These are phyloP conservation scores for Phylloscopus trochilus DNA, from an alignment of 2,113 vertebrate genomes.

Conservation along the genomic window DNA sequence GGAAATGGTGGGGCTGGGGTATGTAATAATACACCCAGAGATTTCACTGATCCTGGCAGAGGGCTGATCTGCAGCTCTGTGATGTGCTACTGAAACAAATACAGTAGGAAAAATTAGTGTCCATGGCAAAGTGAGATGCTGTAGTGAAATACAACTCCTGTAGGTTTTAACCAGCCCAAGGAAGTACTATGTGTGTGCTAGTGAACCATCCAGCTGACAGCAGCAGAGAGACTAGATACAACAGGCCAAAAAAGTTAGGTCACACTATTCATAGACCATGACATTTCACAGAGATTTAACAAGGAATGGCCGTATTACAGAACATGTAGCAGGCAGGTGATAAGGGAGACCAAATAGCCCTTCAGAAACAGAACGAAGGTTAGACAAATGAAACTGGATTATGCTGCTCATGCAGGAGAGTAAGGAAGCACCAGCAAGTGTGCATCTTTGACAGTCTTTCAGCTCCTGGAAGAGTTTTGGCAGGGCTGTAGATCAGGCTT, in stretches of 20 bases:
- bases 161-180: neutral
- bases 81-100: neutral
- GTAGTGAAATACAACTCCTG: neutral
- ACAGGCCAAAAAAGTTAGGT: neutral
- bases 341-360: neutral
- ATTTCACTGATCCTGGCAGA: neutral
- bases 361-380: neutral
- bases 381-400: neutral
- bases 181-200: neutral
- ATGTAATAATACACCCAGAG: neutral
- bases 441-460: neutral
- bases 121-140: neutral
- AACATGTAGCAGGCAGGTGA: neutral
- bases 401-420: neutral
- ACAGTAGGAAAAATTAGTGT: neutral
- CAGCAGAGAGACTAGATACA: neutral
- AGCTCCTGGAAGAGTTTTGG: neutral
- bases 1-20: rapidly evolving
- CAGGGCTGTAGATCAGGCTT: neutral
- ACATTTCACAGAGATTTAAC: neutral
- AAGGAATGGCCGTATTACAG: neutral
- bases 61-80: neutral
- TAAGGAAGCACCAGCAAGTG: neutral
- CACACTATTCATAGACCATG: neutral
- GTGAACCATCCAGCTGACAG: neutral